phyloP scores from a whole-genome alignment of 2,888 invertebrate species.

The Troides helena region DNA sequence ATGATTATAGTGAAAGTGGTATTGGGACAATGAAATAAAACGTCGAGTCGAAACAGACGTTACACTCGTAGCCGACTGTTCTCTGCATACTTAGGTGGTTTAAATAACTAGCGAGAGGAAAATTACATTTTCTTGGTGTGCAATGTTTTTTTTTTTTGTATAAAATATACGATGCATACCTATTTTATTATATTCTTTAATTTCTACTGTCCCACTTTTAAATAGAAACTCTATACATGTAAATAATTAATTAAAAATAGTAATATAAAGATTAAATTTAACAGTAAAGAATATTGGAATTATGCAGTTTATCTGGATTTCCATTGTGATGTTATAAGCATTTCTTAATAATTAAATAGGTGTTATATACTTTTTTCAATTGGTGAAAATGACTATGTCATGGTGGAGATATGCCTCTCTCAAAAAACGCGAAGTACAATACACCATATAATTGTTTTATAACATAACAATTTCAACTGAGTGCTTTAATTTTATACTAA shows the following conservation, averaged over 20 bases:
- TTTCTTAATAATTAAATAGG: too few relatives aligned
- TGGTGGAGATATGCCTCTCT: too few relatives aligned
- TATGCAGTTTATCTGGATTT: background rate
- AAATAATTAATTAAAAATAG: background rate
- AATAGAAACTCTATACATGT: background rate
- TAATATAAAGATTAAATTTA: background rate
- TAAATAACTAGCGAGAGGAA: background rate
- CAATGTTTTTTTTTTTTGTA: background rate
- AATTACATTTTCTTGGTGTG: background rate
- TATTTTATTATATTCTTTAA: background rate
- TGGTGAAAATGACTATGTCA: too few relatives aligned
- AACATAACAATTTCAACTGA: too few relatives aligned
- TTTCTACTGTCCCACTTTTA: background rate
- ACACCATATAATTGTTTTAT: too few relatives aligned
- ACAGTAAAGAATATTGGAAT: background rate
- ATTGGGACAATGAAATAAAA: conserved; percentile 1
- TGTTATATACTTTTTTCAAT: too few relatives aligned
- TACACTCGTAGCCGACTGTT: background rate
- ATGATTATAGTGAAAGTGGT: conserved; percentile 16
- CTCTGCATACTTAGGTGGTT: background rate
- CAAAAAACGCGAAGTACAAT: too few relatives aligned
- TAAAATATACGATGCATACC: background rate
- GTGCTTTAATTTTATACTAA: too few relatives aligned
- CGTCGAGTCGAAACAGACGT: background rate
- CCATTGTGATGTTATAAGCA: background rate